Evolutionary conservation across 2,888 invertebrate species (phyloP).

Genomic region (Zaprionus obscuricornis): DNA sequence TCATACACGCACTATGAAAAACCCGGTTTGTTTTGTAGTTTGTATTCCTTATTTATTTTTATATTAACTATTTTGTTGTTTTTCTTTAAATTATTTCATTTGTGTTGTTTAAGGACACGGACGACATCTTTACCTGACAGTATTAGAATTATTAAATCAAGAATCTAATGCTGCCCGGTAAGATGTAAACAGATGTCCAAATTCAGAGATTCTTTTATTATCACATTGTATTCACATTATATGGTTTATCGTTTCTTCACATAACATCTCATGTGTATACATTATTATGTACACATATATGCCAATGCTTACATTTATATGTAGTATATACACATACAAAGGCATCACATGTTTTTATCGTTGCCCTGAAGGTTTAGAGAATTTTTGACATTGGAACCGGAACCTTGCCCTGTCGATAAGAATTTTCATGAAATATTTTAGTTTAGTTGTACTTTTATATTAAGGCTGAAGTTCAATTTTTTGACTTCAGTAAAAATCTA

Average conservation of each 20-base stretch:
- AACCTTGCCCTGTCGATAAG: slow-evolving; percentile 24
- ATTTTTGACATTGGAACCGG: slow-evolving; percentile 32
- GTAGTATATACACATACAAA: slow-evolving; percentile 6
- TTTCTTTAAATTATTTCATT: slow-evolving; percentile 20
- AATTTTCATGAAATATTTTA: slow-evolving; percentile 9
- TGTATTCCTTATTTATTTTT: slow-evolving; percentile 1
- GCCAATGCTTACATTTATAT: not conserved
- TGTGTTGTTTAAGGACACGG: slow-evolving; percentile 89
- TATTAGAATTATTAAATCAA: slow-evolving; percentile 93
- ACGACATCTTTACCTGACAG: slow-evolving; percentile 99
- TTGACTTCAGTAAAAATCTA: too few relatives aligned
- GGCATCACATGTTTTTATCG: slow-evolving; percentile 30
- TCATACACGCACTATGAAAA: too few relatives aligned
- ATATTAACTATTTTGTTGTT: slow-evolving; percentile 21
- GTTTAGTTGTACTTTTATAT: too few relatives aligned
- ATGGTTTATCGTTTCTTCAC: not conserved
- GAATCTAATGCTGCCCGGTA: slow-evolving; percentile 99
- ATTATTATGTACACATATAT: slow-evolving; percentile 1
- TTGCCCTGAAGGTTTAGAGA: slow-evolving; percentile 11
- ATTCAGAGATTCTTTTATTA: slow-evolving; percentile 1
- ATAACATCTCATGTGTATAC: not conserved
- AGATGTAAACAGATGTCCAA: slow-evolving; percentile 93
- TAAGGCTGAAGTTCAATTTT: too few relatives aligned
- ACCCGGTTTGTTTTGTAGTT: slow-evolving; percentile 3
- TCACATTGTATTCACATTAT: slow-evolving; percentile 1